A percentile compares a stretch with the other conserved stretches of the same genome.
phyloP scores from a whole-genome alignment of 2,797 vertebrate genomes.

The Enteromius thamalakanensis region DNA sequence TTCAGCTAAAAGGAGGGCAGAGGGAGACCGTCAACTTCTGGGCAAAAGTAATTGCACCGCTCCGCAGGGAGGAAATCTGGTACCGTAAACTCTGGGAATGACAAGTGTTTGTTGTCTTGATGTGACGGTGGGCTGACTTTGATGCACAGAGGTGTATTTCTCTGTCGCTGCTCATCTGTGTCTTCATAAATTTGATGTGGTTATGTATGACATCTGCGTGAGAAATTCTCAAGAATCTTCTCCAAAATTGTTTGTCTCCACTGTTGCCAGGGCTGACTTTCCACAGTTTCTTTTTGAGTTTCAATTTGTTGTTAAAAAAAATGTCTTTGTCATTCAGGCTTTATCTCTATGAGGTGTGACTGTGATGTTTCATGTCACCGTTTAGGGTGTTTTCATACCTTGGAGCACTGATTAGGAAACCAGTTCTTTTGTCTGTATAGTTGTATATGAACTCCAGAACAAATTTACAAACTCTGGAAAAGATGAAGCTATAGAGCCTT shows the following conservation, averaged over 20 bases:
- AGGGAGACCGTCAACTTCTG: conserved; percentile 29
- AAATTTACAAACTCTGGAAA: neutral
- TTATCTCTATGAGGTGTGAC: conserved; percentile 1
- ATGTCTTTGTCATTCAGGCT: conserved; percentile 18
- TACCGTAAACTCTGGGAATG: conserved; percentile 37
- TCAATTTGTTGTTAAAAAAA: neutral
- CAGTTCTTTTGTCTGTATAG: neutral
- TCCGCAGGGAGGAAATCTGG: conserved; percentile 20
- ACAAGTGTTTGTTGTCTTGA: conserved; percentile 32
- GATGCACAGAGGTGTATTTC: conserved; percentile 26
- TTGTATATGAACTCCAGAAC: neutral
- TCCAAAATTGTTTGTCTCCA: conserved; percentile 7
- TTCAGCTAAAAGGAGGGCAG: conserved; percentile 45
- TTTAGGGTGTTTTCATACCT: neutral
- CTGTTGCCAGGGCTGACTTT: conserved; percentile 38
- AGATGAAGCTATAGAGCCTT: neutral
- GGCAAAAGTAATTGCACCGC: conserved; percentile 36
- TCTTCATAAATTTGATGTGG: conserved; percentile 51
- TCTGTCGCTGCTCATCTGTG: conserved; percentile 25
- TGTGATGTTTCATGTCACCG: neutral
- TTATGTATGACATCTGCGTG: conserved; percentile 45
- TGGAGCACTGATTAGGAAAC: neutral
- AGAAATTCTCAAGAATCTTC: conserved; percentile 38
- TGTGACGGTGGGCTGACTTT: conserved; percentile 32
- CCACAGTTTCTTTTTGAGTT: neutral